phyloP scores from a whole-genome alignment of 2,797 vertebrate genomes.

The Nyctibius grandis region DNA sequence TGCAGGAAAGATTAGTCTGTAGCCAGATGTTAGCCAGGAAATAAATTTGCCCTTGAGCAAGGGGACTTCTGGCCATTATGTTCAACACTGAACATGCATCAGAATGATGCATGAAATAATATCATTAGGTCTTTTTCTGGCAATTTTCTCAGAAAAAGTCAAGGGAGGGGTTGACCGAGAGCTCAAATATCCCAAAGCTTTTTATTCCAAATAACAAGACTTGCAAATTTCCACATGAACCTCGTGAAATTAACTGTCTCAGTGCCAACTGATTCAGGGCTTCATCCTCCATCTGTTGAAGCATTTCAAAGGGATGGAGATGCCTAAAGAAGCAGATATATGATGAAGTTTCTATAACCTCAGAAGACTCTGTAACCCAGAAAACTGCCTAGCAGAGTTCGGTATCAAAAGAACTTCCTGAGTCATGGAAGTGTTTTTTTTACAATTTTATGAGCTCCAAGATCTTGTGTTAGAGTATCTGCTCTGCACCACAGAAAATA shows the following conservation, averaged over 20 bases:
- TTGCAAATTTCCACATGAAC: not conserved
- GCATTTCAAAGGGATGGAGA: not conserved
- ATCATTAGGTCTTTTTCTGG: not conserved
- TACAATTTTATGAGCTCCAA: not conserved
- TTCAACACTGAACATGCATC: not conserved
- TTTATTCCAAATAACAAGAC: not conserved
- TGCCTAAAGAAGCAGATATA: not conserved
- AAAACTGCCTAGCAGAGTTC: not conserved
- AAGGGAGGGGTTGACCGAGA: not conserved
- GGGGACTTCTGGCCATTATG: not conserved
- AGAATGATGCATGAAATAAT: not conserved
- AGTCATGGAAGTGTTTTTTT: not conserved
- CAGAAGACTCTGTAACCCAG: not conserved
- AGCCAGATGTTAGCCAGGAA: constrained; percentile 52
- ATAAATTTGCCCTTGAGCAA: constrained; percentile 48
- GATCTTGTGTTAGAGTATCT: not conserved
- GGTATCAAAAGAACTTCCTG: not conserved
- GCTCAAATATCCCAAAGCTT: not conserved
- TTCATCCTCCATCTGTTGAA: not conserved
- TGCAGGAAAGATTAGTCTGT: constrained; percentile 23
- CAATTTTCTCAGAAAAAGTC: not conserved
- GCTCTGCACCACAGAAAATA: not conserved
- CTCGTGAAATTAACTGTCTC: not conserved
- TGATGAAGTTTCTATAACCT: not conserved
- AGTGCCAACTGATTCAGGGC: not conserved